phyloP scores from a whole-genome alignment of 1,140 invertebrate genomes.

The Globodera ellingtonae region DNA sequence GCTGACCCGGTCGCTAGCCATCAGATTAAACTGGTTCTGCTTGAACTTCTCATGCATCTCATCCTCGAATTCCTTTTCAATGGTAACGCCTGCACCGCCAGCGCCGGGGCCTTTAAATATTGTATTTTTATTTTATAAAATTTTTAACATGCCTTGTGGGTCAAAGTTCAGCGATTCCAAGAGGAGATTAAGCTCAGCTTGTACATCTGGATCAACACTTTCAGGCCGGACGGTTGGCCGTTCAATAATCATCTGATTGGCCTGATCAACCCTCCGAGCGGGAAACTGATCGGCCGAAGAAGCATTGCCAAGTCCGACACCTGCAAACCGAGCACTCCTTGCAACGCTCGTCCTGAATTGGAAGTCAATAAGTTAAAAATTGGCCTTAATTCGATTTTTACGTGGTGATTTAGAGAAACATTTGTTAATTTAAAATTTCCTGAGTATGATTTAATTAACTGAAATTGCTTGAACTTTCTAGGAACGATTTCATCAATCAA shows the following conservation, averaged over 20 bases:
- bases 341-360: slow-evolving; percentile 21
- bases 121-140: not conserved
- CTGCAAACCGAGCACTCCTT: slow-evolving; percentile 28
- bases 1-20: slow-evolving; percentile 45
- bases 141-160: not conserved
- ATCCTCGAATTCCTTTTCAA: slow-evolving; percentile 39
- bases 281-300: not conserved
- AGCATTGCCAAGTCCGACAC: slow-evolving; percentile 10
- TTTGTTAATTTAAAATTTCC: too few species aligned
- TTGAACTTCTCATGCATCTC: slow-evolving; percentile 50
- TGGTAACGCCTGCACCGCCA: slow-evolving; percentile 34
- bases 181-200: slow-evolving; percentile 26
- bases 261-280: not conserved
- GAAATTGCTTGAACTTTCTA: too few species aligned
- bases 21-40: slow-evolving; percentile 49
- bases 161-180: slow-evolving; percentile 40
- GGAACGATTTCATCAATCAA: too few species aligned
- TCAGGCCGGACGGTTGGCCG: not conserved
- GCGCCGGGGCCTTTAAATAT: slow-evolving; percentile 25
- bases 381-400: too few species aligned
- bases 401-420: too few species aligned
- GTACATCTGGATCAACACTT: slow-evolving; percentile 9
- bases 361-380: too few species aligned
- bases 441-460: too few species aligned
- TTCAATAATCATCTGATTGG: not conserved